Percentiles rank a stretch among this genome's conserved stretches.
Evolutionary conservation across 2,888 invertebrate genomes (phyloP).

Genomic region (Troides oblongomaculatus): DNA sequence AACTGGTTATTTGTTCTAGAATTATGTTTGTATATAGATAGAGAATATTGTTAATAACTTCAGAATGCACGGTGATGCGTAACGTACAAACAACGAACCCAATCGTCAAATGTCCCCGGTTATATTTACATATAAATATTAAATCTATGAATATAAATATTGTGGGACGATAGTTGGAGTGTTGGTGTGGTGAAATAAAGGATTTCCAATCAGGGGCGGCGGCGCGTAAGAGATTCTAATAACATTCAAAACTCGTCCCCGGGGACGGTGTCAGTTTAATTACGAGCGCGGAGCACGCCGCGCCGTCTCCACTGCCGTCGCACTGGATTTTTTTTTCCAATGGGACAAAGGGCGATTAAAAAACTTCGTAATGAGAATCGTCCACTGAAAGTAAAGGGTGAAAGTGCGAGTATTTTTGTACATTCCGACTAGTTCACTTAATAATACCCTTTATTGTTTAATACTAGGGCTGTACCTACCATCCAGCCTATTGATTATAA

Average conservation of each 20-base stretch:
- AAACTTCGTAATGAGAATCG: conserved; percentile 77
- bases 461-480: background rate
- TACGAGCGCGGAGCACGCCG: conserved; percentile 60
- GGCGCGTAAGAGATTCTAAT: conserved; percentile 77
- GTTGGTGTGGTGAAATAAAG: conserved; percentile 50
- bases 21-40: background rate
- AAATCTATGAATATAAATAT: conserved; percentile 30
- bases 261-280: conserved; percentile 76
- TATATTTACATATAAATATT: conserved; percentile 27
- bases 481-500: too few species aligned
- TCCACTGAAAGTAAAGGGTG: conserved; percentile 64
- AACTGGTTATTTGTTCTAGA: background rate
- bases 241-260: conserved; percentile 78
- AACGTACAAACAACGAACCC: conserved; percentile 8
- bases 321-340: conserved; percentile 68
- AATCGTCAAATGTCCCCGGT: background rate
- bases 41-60: background rate
- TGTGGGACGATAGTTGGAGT: conserved; percentile 25
- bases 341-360: conserved; percentile 77
- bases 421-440: background rate
- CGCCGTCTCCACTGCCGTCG: conserved; percentile 62
- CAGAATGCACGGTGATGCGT: background rate
- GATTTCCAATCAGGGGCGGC: conserved; percentile 73
- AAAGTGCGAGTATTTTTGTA: conserved; percentile 41
- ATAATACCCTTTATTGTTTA: background rate